A percentile compares a stretch with the other conserved stretches of the same genome.
phyloP scores from a whole-genome alignment of 2,797 vertebrate genomes.

The Darevskia mixta region DNA sequence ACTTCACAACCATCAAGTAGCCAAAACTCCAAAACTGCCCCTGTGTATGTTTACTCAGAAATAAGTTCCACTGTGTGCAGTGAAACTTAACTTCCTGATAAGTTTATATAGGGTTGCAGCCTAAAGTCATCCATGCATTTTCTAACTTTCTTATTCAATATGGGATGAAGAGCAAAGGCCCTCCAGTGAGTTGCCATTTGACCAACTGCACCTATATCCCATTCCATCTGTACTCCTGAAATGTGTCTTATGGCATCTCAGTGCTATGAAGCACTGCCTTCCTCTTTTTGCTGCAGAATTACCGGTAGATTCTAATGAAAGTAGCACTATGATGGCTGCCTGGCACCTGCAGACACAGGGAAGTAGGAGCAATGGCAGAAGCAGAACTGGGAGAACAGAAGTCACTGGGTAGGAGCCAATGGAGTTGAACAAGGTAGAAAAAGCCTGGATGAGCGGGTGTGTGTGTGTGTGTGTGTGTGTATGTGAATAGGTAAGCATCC shows the following conservation, averaged over 20 bases:
- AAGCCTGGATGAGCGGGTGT: not conserved
- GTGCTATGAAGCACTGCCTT: not conserved
- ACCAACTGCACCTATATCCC: not conserved
- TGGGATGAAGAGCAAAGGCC: not conserved
- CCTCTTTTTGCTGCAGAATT: not conserved
- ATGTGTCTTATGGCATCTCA: no score
- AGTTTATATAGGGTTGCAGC: no score
- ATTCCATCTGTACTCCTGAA: not conserved
- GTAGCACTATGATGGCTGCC: not conserved
- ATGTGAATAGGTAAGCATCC: not conserved
- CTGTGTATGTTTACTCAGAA: no score
- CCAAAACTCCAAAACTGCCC: not conserved
- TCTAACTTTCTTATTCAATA: not conserved
- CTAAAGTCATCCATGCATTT: not conserved
- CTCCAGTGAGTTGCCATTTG: not conserved
- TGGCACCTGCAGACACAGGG: no score
- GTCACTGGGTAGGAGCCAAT: not conserved
- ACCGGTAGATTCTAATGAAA: not conserved
- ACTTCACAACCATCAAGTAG: not conserved
- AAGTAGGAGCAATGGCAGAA: not conserved
- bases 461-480: no score
- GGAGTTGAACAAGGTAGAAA: not conserved
- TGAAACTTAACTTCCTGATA: no score
- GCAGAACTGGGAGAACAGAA: not conserved
- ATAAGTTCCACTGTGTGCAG: no score